A percentile compares a stretch with the other conserved stretches of the same genome.
Conservation (phyloP, 2,113 vertebrate genomes). For the Ibidorhyncha struthersii region DNA sequence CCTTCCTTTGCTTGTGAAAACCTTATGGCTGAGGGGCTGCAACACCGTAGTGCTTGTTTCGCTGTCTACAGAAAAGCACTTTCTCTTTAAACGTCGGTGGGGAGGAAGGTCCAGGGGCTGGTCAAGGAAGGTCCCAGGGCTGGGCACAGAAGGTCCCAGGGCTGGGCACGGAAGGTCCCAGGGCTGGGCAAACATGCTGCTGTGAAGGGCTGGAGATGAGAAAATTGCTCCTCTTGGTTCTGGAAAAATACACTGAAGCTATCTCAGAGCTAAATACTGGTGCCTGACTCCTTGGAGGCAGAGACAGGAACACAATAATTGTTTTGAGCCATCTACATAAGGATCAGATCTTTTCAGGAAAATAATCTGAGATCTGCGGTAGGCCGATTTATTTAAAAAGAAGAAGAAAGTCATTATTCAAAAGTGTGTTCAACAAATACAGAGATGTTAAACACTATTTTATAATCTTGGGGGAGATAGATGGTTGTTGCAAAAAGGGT, state of each 20-base stretch:
- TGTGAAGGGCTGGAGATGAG: not conserved
- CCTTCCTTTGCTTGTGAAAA: not conserved
- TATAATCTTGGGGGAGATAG: not conserved
- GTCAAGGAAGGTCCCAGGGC: not conserved
- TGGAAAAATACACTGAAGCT: not conserved
- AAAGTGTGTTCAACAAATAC: too few species aligned
- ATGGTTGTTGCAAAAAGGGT: not conserved
- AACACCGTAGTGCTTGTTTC: not conserved
- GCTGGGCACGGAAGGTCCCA: too few species aligned
- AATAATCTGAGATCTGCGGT: not conserved
- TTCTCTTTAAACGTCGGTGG: not conserved
- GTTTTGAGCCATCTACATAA: not conserved
- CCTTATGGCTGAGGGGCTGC: not conserved
- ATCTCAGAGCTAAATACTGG: not conserved
- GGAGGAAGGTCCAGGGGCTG: not conserved
- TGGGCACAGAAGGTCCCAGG: not conserved
- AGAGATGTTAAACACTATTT: not conserved
- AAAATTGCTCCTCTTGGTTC: not conserved
- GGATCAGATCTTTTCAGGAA: not conserved
- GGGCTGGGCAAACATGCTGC: not conserved
- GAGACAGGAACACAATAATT: not conserved
- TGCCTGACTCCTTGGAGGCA: not conserved
- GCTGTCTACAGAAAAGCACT: not conserved
- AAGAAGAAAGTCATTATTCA: accelerated
- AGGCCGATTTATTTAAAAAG: not conserved